Conservation (phyloP, 2,797 vertebrate genomes). For the Aplochiton taeniatus region DNA sequence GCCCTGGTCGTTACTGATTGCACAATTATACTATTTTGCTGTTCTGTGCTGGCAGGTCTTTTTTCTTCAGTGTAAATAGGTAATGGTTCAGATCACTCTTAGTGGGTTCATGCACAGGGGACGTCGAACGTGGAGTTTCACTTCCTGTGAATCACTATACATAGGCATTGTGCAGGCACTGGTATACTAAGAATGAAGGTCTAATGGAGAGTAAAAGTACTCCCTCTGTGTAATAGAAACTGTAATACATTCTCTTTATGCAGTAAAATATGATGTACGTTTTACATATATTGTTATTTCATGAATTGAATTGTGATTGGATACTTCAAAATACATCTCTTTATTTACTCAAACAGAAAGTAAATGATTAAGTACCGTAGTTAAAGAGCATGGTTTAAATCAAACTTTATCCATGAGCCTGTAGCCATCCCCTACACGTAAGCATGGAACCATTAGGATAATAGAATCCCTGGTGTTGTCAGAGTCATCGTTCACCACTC, state of each 20-base stretch:
- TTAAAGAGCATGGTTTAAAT: background rate
- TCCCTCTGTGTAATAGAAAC: too few species aligned
- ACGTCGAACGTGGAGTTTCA: conserved; percentile 21
- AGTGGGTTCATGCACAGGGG: conserved; percentile 4
- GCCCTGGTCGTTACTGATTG: conserved; percentile 51
- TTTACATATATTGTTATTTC: too few species aligned
- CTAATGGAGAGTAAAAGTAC: too few species aligned
- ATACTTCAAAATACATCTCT: too few species aligned
- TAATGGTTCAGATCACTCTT: conserved; percentile 20
- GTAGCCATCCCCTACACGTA: background rate
- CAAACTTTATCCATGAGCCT: background rate
- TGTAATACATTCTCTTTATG: too few species aligned
- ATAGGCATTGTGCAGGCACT: background rate
- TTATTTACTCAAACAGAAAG: too few species aligned
- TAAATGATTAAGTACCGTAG: too few species aligned
- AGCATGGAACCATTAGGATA: conserved; percentile 3
- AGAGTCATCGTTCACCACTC: conserved; percentile 31
- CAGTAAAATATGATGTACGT: too few species aligned
- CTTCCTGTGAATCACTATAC: background rate
- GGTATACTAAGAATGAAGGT: too few species aligned
- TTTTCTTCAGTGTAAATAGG: conserved; percentile 27
- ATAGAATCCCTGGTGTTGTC: conserved; percentile 32
- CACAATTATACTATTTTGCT: conserved; percentile 54
- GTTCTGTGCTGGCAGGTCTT: conserved; percentile 28
- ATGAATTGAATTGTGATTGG: too few species aligned